Percentiles rank a stretch among this genome's conserved stretches.
Conservation (phyloP, 2,888 invertebrate species). For the Bhutanitis thaidina region DNA sequence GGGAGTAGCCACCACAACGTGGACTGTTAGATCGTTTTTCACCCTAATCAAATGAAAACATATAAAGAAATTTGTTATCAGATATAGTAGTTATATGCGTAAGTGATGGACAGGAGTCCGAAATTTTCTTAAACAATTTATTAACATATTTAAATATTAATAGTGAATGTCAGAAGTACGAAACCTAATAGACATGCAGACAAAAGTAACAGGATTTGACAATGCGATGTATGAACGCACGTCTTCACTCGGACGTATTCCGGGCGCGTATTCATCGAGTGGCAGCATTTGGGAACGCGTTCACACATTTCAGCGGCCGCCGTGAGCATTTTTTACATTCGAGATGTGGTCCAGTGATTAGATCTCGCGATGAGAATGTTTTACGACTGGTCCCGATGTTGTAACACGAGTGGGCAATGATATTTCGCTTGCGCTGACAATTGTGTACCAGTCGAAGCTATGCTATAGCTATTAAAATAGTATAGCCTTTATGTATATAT, state of each 20-base stretch:
- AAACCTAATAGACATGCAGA: constrained; percentile 1
- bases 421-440: constrained; percentile 18
- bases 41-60: too few species aligned
- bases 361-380: constrained; percentile 25
- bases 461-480: not conserved
- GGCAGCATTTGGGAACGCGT: constrained; percentile 16
- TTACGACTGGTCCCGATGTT: constrained; percentile 29
- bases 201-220: constrained; percentile 9
- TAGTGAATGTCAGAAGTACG: too few species aligned
- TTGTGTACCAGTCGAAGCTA: constrained; percentile 6
- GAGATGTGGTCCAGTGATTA: constrained; percentile 30
- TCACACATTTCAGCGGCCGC: constrained; percentile 22
- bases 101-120: too few species aligned
- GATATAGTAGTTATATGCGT: too few species aligned
- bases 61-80: too few species aligned
- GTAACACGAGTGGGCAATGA: constrained; percentile 25
- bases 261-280: constrained; percentile 20
- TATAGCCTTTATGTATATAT: too few species aligned
- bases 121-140: too few species aligned
- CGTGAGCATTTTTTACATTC: constrained; percentile 22
- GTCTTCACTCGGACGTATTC: constrained; percentile 16
- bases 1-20: too few species aligned
- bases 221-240: constrained; percentile 13
- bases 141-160: too few species aligned
- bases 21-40: too few species aligned